phyloP scores from a whole-genome alignment of 2,888 invertebrate genomes.

The Creontiades dilutus region DNA sequence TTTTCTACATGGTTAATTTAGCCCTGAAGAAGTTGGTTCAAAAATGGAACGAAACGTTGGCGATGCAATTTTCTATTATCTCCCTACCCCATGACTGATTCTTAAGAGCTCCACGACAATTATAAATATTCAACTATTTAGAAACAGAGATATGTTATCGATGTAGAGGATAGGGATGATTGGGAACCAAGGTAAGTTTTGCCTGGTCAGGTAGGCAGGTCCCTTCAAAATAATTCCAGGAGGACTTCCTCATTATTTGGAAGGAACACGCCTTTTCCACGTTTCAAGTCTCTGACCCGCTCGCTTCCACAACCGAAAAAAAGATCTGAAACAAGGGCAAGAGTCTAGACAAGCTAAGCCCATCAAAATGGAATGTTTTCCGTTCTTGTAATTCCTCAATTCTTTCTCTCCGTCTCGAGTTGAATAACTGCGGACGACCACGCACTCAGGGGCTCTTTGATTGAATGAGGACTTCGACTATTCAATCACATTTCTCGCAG shows the following conservation, averaged over 20 bases:
- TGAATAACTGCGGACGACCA: constrained; percentile 29
- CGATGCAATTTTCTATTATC: too few species aligned
- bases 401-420: not conserved
- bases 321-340: not conserved
- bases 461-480: not conserved
- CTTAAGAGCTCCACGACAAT: too few species aligned
- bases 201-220: not conserved
- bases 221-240: not conserved
- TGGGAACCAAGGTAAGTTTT: not conserved
- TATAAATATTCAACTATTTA: too few species aligned
- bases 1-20: too few species aligned
- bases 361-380: constrained; percentile 4
- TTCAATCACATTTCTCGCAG: constrained; percentile 20
- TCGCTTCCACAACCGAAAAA: not conserved
- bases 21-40: too few species aligned
- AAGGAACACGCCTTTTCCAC: not conserved
- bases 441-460: not conserved
- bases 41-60: too few species aligned
- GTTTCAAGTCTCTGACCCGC: constrained; percentile 1
- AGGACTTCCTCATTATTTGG: not conserved
- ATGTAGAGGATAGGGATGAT: too few species aligned
- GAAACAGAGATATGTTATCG: too few species aligned
- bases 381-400: not conserved
- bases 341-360: not conserved
- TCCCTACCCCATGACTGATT: too few species aligned